Conservation (phyloP, 1,140 invertebrate genomes). For the Brachystomella parvula region DNA sequence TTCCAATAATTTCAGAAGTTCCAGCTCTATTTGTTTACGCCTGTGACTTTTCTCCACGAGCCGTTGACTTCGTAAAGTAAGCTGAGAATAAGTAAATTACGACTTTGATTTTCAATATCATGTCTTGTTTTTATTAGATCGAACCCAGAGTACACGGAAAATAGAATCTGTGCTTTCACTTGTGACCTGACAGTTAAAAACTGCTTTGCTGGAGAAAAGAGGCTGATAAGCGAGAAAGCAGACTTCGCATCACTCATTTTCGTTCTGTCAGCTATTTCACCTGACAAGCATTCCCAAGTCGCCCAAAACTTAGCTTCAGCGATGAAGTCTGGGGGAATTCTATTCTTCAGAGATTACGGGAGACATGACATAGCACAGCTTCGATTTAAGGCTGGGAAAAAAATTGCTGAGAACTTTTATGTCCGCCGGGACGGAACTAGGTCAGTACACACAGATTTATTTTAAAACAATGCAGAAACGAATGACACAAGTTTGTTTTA, state of each 20-base stretch:
- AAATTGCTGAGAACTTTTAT: slow-evolving; percentile 91
- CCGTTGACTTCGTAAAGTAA: slow-evolving; percentile 75
- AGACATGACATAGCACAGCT: slow-evolving; percentile 96
- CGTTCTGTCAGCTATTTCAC: slow-evolving; percentile 70
- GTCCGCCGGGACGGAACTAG: slow-evolving; percentile 94
- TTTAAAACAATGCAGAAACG: slow-evolving; percentile 28
- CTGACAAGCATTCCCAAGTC: slow-evolving; percentile 63
- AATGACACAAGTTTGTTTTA: slow-evolving; percentile 13
- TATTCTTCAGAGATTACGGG: slow-evolving; percentile 94
- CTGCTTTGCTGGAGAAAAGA: slow-evolving; percentile 27
- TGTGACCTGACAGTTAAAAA: slow-evolving; percentile 48
- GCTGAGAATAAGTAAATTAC: neutral
- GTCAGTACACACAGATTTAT: slow-evolving; percentile 47
- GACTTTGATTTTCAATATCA: neutral
- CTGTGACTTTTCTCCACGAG: slow-evolving; percentile 88
- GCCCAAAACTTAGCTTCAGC: slow-evolving; percentile 60
- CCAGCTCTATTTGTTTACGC: slow-evolving; percentile 67
- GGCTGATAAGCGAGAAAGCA: neutral
- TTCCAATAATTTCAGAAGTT: slow-evolving; percentile 77
- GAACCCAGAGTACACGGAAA: slow-evolving; percentile 54
- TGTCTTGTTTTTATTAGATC: slow-evolving; percentile 14
- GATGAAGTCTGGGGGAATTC: slow-evolving; percentile 68
- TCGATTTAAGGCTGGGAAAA: slow-evolving; percentile 82
- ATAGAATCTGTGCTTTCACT: slow-evolving; percentile 63
- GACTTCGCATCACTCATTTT: slow-evolving; percentile 66